Percentiles rank a stretch among this genome's conserved stretches.
Conservation (phyloP, 2,113 vertebrate species). For the Pseudonaja textilis region DNA sequence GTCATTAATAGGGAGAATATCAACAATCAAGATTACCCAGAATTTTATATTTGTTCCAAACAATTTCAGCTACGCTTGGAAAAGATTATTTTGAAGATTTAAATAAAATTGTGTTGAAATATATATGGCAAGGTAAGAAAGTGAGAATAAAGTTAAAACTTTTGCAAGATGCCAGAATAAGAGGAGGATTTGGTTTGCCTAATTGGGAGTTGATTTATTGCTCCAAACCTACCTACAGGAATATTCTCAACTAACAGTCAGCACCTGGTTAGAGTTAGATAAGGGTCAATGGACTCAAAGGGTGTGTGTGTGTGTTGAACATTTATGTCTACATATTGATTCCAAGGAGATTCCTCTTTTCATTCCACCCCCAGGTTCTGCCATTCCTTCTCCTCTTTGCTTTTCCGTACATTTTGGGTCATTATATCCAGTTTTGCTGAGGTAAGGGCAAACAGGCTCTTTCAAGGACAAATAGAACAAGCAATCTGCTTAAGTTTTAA, state of each 20-base stretch:
- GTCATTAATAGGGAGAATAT: no score
- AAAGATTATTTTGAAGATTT: no score
- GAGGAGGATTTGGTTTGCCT: no score
- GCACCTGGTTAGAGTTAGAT: background rate
- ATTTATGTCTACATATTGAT: background rate
- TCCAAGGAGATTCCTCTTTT: background rate
- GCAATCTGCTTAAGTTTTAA: background rate
- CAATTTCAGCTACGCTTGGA: no score
- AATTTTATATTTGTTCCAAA: no score
- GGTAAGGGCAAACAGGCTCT: background rate
- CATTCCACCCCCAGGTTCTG: background rate
- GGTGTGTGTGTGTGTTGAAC: accelerated
- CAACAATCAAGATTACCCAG: no score
- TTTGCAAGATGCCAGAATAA: no score
- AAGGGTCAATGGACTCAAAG: background rate
- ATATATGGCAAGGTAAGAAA: no score
- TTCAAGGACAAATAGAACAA: background rate
- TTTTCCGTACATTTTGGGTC: background rate
- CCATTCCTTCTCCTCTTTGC: background rate
- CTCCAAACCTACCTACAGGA: background rate
- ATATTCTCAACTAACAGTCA: background rate
- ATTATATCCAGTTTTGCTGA: background rate
- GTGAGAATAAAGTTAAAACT: no score
- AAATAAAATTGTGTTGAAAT: no score
- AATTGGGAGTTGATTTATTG: background rate